Percentiles rank a stretch among this genome's conserved stretches.
These are phyloP conservation scores for Petrocephalus schoutedeni DNA, from an alignment of 2,797 vertebrate species.

Conservation along the genomic window DNA sequence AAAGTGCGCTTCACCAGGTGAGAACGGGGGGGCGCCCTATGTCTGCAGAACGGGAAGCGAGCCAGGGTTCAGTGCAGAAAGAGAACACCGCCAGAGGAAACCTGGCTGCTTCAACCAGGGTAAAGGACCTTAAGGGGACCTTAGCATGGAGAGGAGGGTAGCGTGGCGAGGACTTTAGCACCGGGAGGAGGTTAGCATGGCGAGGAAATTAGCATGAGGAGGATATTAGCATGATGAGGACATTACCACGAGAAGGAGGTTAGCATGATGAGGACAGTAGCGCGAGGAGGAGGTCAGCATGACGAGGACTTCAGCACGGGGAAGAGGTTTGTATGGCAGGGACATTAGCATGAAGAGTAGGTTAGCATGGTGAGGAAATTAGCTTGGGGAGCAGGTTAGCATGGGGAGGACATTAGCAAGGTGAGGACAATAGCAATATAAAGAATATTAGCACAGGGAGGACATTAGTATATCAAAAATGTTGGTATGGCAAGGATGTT, in stretches of 20 bases:
- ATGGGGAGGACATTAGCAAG: background rate
- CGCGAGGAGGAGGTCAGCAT: background rate
- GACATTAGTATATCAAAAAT: background rate
- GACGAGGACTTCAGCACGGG: no score
- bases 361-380: no score
- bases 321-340: no score
- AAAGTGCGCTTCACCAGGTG: slow-evolving; percentile 99
- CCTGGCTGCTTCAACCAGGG: background rate
- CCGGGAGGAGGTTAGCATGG: background rate
- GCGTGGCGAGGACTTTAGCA: background rate
- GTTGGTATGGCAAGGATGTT: background rate
- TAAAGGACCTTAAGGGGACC: background rate
- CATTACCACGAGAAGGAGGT: background rate
- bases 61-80: background rate
- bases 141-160: background rate
- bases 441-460: no score
- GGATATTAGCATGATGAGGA: background rate
- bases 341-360: background rate
- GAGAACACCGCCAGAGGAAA: background rate
- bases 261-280: background rate
- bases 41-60: background rate
- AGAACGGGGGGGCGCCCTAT: slow-evolving; percentile 34
- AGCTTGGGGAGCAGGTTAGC: background rate
- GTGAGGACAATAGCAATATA: background rate
- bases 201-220: background rate